Evolutionary conservation across 2,888 invertebrate genomes (phyloP).

Genomic region (Boloria selene): DNA sequence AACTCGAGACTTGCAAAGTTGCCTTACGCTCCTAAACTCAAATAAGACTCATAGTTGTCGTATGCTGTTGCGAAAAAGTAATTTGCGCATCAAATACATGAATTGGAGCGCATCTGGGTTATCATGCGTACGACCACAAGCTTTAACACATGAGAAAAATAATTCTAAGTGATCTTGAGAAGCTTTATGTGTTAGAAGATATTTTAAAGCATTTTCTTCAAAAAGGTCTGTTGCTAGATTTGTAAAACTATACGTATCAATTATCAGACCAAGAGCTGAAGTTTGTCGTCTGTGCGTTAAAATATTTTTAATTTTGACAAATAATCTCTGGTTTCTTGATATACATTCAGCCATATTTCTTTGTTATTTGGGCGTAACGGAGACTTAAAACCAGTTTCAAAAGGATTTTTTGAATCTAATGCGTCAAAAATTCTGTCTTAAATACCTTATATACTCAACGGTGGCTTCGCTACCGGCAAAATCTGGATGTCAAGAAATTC

Average conservation of each 20-base stretch:
- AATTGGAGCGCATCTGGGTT: too few relatives aligned
- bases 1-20: conserved; percentile 8
- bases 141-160: background rate
- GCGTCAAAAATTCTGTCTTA: background rate
- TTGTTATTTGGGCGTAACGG: too few relatives aligned
- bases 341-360: too few relatives aligned
- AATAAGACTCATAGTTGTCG: background rate
- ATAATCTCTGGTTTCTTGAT: too few relatives aligned
- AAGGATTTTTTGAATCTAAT: too few relatives aligned
- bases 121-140: too few relatives aligned
- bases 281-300: background rate
- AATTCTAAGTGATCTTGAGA: background rate
- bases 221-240: conserved; percentile 1
- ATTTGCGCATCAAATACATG: too few relatives aligned
- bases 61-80: too few relatives aligned
- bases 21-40: background rate
- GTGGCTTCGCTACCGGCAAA: conserved; percentile 6
- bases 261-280: background rate
- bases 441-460: conserved; percentile 3
- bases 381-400: too few relatives aligned
- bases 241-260: conserved; percentile 1
- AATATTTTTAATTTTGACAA: too few relatives aligned
- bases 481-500: conserved; percentile 1
- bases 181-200: conserved; percentile 1
- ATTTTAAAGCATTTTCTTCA: conserved; percentile 1